A percentile compares a stretch with the other conserved stretches of the same genome.
Evolutionary conservation across 2,797 vertebrate genomes (phyloP).

Genomic region (Muscicapa striata): DNA sequence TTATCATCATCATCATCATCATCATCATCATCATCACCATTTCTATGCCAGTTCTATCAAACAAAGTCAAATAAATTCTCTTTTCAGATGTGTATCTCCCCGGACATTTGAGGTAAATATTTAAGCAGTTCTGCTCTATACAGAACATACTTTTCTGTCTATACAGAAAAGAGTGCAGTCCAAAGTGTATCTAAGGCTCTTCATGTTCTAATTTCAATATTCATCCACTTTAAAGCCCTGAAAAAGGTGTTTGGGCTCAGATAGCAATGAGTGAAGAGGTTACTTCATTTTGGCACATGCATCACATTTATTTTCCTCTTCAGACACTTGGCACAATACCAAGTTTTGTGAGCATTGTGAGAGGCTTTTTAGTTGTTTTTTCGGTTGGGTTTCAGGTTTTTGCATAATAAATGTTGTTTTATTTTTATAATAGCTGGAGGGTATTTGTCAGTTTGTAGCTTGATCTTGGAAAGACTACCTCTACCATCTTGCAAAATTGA

Average conservation of each 20-base stretch:
- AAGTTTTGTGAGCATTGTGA: background rate
- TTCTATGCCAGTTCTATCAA: background rate
- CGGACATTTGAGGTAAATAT: background rate
- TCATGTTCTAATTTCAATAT: background rate
- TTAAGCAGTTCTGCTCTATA: background rate
- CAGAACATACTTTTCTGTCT: background rate
- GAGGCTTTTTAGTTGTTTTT: background rate
- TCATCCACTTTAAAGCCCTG: background rate
- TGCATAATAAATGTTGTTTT: background rate
- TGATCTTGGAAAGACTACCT: background rate
- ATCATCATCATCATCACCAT: background rate
- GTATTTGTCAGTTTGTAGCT: background rate
- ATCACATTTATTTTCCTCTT: background rate
- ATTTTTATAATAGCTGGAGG: conserved; percentile 18
- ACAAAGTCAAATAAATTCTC: background rate
- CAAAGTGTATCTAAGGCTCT: background rate
- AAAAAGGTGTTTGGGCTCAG: background rate
- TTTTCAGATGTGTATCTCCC: background rate
- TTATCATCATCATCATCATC: background rate
- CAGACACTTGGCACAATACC: background rate
- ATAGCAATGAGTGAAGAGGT: background rate
- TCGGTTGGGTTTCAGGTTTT: background rate
- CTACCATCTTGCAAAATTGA: background rate
- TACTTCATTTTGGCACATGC: background rate
- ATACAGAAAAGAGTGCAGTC: background rate